phyloP scores from a whole-genome alignment of 2,113 vertebrate genomes.

The Corythornis madagascariensis region DNA sequence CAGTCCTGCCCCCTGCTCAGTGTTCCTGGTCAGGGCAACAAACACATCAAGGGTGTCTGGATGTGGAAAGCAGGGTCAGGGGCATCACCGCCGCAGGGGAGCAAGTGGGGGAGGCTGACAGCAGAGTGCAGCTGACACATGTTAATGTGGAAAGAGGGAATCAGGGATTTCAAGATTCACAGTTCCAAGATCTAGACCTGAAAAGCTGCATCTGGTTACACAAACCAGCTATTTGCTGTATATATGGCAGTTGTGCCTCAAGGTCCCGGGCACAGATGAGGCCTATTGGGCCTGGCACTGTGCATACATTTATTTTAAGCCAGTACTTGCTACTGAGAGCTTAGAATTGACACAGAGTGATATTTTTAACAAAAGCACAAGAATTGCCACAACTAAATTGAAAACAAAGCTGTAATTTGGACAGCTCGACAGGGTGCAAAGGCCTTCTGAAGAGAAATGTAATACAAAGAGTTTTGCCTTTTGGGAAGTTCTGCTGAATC shows the following conservation, averaged over 20 bases:
- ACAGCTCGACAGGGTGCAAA: conserved; percentile 5
- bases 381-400: conserved; percentile 47
- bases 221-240: background rate
- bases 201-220: background rate
- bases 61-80: background rate
- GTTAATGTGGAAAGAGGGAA: background rate
- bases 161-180: background rate
- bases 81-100: background rate
- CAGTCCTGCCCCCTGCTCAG: background rate
- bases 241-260: conserved; percentile 1
- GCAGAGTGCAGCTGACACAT: background rate
- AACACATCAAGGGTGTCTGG: background rate
- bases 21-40: background rate
- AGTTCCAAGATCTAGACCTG: background rate
- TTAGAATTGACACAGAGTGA: conserved; percentile 49
- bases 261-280: background rate
- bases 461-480: background rate
- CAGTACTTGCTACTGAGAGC: background rate
- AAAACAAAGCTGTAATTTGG: conserved; percentile 64
- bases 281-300: conserved; percentile 29
- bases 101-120: background rate
- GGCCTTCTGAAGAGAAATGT: background rate
- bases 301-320: conserved; percentile 48
- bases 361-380: conserved; percentile 66
- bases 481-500: background rate